Base-by-base conservation (phyloP, 2,113 vertebrate species). In the Bagarius yarrelli region DNA sequence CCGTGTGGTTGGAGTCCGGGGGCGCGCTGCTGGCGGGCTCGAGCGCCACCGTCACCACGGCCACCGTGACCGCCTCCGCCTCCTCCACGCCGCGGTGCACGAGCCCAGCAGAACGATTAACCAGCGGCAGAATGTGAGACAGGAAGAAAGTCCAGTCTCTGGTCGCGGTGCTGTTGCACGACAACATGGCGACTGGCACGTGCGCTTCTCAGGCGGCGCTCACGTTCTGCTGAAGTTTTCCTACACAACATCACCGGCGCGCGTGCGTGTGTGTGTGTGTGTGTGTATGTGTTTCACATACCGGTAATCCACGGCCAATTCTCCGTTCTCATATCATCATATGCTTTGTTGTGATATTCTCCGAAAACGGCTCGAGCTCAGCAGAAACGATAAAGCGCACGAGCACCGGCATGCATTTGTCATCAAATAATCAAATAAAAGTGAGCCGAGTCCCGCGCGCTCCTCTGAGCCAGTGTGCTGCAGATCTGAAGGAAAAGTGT, bases 71-170 rank as follows among this genome's bases (percentile, higher is more conserved):
- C 50, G 92, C 90, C 87, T 95, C 94, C 82, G 93, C 92, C 47
- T 87, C 86, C 47, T 89, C 89, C 56, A 91, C 82, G 27, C 86
- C 84, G 85, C 92, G 90, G 84, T 91, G 92, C 14, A 94, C 93
- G 85, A 95, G 88, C 50, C 90, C 93, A 13, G 93, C 89, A 14
- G 94, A 95, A 86, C 92, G 94, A 89, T 95, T 96, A 83, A 96
- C 88, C 5, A 94, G 93, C 78, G 95, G 95, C 80, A 96, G 83
- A 60, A 96, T 94, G 84, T 94, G 94, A 12, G 94, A 94, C 70
- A 96, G 91, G 79, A 96, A 95, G 36, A 92, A 91, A 87, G 94
- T 93, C 95, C 95, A 95, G 92, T 95, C 94, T 88, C 94, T 95
- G 81, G 95, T 93, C 81, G 93, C 93, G 84, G 93, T 96, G 79